A percentile compares a stretch with the other conserved stretches of the same genome.
phyloP scores from a whole-genome alignment of 2,113 vertebrate species.

The Artemisiospiza belli region DNA sequence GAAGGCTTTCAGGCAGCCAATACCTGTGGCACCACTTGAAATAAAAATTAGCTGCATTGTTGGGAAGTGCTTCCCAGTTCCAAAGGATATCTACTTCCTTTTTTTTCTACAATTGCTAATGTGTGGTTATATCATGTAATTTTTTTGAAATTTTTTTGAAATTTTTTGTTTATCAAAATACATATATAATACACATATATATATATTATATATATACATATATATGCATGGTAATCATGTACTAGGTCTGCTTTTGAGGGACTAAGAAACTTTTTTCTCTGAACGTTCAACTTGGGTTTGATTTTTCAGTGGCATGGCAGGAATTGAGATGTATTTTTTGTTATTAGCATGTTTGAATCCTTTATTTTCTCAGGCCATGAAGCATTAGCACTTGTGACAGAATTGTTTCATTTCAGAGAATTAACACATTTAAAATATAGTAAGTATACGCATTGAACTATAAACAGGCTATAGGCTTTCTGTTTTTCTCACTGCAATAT shows the following conservation, averaged over 20 bases:
- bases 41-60: conserved; percentile 13
- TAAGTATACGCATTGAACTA: not conserved
- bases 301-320: conserved; percentile 9
- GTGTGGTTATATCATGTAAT: not conserved
- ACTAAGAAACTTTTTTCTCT: conserved; percentile 39
- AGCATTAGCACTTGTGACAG: not conserved
- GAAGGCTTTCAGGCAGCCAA: not conserved
- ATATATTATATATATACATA: no score
- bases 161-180: conserved; percentile 11
- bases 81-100: not conserved
- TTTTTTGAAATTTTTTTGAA: conserved; percentile 47
- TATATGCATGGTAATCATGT: not conserved
- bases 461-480: not conserved
- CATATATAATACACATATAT: no score
- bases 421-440: not conserved
- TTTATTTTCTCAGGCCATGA: not conserved
- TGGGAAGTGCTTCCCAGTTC: not conserved
- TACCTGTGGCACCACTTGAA: conserved; percentile 13
- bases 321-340: not conserved
- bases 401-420: not conserved
- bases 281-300: not conserved
- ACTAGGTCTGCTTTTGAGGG: conserved; percentile 34
- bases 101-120: not conserved
- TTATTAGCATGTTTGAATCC: conserved; percentile 17
- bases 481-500: not conserved